phyloP scores from a whole-genome alignment of 1,140 invertebrate species.

The Vanessa atalanta region DNA sequence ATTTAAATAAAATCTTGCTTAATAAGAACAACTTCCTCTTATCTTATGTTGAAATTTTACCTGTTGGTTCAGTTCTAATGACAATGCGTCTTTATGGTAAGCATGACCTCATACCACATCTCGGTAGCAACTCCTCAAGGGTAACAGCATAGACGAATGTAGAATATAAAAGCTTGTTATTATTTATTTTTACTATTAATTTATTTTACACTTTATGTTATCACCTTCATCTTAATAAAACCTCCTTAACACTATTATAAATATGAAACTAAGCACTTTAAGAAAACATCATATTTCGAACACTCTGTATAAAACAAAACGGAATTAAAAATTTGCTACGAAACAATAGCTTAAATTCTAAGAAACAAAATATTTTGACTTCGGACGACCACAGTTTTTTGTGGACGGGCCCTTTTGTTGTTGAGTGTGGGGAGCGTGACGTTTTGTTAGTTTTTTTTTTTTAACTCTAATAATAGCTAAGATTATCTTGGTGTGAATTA shows the following conservation, averaged over 20 bases:
- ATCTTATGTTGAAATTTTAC: no score
- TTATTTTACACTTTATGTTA: no score
- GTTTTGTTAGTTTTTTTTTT: slow-evolving; percentile 7
- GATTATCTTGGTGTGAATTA: slow-evolving; percentile 15
- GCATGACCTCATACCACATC: no score
- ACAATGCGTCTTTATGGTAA: no score
- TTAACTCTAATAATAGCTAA: slow-evolving; percentile 4
- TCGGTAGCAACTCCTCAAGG: no score
- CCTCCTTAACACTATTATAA: neutral
- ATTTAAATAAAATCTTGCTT: no score
- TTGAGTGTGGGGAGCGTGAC: slow-evolving; percentile 7
- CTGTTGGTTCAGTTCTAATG: no score
- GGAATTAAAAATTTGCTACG: slow-evolving; percentile 34
- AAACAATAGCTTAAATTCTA: slow-evolving; percentile 57
- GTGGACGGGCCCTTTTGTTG: slow-evolving; percentile 46
- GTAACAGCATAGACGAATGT: no score
- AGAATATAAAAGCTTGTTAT: no score
- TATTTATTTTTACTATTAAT: no score
- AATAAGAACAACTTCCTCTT: no score
- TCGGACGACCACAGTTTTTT: slow-evolving; percentile 50
- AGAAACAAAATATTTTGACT: slow-evolving; percentile 65
- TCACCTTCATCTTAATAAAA: no score
- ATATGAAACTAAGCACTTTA: neutral
- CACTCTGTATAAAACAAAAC: neutral
- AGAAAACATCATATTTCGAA: neutral